Evolutionary conservation across 1,140 invertebrate species (phyloP), one percentile per base, ranked within the genome.

Genomic region (Pseudomyrmex gracilis): DNA sequence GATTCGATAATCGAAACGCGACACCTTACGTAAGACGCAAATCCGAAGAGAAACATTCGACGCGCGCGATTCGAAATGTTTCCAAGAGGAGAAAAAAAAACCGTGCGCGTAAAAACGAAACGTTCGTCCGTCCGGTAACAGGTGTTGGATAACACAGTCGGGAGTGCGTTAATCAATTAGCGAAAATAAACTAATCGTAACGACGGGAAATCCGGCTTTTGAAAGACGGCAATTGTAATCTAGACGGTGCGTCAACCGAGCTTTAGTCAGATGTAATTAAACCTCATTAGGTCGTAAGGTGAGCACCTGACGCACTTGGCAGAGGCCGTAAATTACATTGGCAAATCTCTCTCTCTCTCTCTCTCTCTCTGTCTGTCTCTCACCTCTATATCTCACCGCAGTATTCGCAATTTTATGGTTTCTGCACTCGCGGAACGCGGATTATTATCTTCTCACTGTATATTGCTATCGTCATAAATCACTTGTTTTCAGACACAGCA

Each of bases 231-330:
- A 84, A 84, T 87, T 80, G 85, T 84, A 55, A 87, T 58, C 86
- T 57, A 84, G 68, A 82, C 73, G 64, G 66, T 67, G 60, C 51
- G 71, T 34, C 66, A 17, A 43, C 34, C 70, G 66, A 47, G 78
- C 71, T 88, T 84, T 64, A 82, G 80, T 55, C 51, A 71, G 87
- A 20, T 89, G 78, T 86, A 89, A 89, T 89, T 89, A 89, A 89
- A 88, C 64, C 84, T 87, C 88, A 89, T 89, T 88, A 88, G 84
- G 80, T 89, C 84, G 80, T 88, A 89, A 89, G 87, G 87, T 88
- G 87, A 89, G 87, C 80, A 86, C 86, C 84, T 84, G 87, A 88
- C 87, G 87, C 87, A 86, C 84, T 84, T 86, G 87, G 83, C 80
- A 77, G 83, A 0, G 60, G 76, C 47, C 64, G 87, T 86, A 89